Percentiles rank a stretch among this genome's conserved stretches.
Conservation (phyloP, 2,113 vertebrate species). For the Periophthalmus modestus region DNA sequence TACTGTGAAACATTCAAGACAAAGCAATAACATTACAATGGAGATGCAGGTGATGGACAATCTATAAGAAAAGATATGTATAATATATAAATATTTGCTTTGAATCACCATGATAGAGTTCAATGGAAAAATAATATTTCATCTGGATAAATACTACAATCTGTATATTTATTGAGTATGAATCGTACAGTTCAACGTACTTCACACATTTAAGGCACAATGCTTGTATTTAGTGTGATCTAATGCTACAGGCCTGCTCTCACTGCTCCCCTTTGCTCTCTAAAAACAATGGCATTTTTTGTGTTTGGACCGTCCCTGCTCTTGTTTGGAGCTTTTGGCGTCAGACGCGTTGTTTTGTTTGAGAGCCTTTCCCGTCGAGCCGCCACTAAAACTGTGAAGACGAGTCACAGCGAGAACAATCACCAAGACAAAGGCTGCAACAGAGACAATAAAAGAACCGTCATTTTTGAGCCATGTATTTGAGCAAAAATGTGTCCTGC, state of each 20-base stretch:
- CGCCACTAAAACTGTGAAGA: conserved; percentile 2
- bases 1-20: too few species aligned
- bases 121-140: too few species aligned
- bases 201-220: background rate
- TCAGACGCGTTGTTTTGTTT: background rate
- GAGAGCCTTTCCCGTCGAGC: background rate
- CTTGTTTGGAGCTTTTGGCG: background rate
- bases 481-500: too few species aligned
- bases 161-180: too few species aligned
- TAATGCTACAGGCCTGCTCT: background rate
- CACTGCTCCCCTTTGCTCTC: background rate
- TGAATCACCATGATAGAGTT: too few species aligned
- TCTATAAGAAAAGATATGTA: too few species aligned
- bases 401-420: background rate
- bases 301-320: background rate
- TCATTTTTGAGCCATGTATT: background rate
- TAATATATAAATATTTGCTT: too few species aligned
- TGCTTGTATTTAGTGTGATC: background rate
- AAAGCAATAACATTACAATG: too few species aligned
- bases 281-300: background rate
- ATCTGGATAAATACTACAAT: too few species aligned
- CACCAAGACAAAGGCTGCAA: background rate
- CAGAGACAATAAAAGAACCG: background rate
- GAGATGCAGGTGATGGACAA: too few species aligned
- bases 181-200: too few species aligned